phyloP scores from a whole-genome alignment of 1,140 invertebrate species.

The Drosophila chauvacae region DNA sequence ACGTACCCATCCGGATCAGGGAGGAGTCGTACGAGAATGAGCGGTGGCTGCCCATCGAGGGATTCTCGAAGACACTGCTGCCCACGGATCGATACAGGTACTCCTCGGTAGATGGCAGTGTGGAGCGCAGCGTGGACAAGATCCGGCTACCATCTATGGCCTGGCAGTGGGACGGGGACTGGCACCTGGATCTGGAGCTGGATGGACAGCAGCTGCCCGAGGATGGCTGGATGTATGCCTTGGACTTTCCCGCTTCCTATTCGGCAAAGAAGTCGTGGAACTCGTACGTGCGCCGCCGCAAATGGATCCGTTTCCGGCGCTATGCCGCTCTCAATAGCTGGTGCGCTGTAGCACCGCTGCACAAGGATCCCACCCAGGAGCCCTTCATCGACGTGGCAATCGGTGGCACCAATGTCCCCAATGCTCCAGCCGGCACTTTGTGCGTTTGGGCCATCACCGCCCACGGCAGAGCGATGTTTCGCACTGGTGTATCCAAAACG shows the following conservation, averaged over 20 bases:
- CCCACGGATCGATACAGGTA: slow-evolving; percentile 94
- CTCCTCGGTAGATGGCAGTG: slow-evolving; percentile 92
- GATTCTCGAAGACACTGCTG: slow-evolving; percentile 92
- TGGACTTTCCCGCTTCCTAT: slow-evolving; percentile 96
- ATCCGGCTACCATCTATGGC: slow-evolving; percentile 95
- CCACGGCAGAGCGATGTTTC: slow-evolving; percentile 94
- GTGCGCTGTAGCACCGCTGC: slow-evolving; percentile 94
- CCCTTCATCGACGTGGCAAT: slow-evolving; percentile 91
- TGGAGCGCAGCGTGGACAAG: slow-evolving; percentile 90
- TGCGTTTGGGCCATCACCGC: slow-evolving; percentile 96
- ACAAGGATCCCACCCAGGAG: slow-evolving; percentile 93
- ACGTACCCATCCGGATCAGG: slow-evolving; percentile 94
- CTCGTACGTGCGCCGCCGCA: slow-evolving; percentile 94
- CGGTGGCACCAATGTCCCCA: slow-evolving; percentile 92
- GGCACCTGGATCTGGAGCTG: slow-evolving; percentile 94
- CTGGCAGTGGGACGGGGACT: slow-evolving; percentile 97
- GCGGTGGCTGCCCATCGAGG: slow-evolving; percentile 95
- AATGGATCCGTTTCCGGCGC: slow-evolving; percentile 92
- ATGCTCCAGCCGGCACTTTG: slow-evolving; percentile 89
- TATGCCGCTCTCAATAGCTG: slow-evolving; percentile 96
- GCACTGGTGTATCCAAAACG: slow-evolving; percentile 90
- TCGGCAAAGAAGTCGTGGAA: slow-evolving; percentile 94
- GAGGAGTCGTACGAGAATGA: slow-evolving; percentile 97
- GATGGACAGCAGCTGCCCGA: slow-evolving; percentile 94
- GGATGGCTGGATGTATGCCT: slow-evolving; percentile 97